Percentiles rank a stretch among this genome's conserved stretches.
phyloP scores from a whole-genome alignment of 2,888 invertebrate genomes.

The Amphiduros pacificus region DNA sequence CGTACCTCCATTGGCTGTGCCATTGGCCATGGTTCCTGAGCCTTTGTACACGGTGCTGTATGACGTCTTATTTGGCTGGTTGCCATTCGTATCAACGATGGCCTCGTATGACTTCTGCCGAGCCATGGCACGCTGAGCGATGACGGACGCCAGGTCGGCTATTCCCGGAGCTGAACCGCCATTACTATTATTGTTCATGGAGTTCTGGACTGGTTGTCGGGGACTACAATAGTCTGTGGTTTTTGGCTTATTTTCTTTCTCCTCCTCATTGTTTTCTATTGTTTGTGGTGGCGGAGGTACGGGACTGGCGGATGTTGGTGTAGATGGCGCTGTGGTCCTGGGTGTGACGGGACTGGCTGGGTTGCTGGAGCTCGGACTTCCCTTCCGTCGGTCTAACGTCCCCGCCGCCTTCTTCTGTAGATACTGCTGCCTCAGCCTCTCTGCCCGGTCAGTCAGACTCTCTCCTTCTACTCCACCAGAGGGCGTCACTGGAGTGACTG shows the following conservation, averaged over 20 bases:
- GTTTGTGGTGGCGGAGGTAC: no score
- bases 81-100: constrained; percentile 5
- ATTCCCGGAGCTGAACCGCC: background rate
- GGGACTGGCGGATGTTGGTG: no score
- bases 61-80: constrained; percentile 1
- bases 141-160: constrained; percentile 19
- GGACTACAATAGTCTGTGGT: background rate
- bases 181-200: background rate
- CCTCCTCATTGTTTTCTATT: constrained; percentile 5
- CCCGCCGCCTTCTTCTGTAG: constrained; percentile 36
- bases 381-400: constrained; percentile 7
- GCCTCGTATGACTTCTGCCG: constrained; percentile 14
- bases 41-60: constrained; percentile 8
- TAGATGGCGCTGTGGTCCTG: no score
- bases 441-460: constrained; percentile 48
- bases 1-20: background rate
- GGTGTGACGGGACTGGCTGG: background rate
- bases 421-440: constrained; percentile 48
- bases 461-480: background rate
- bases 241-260: background rate
- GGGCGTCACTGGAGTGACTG: background rate
- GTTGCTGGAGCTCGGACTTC: background rate
- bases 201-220: background rate
- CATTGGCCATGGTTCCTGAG: background rate
- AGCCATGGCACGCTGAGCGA: constrained; percentile 19